Evolutionary conservation across 2,113 vertebrate genomes (phyloP).

Genomic region (Hystrix brachyura): DNA sequence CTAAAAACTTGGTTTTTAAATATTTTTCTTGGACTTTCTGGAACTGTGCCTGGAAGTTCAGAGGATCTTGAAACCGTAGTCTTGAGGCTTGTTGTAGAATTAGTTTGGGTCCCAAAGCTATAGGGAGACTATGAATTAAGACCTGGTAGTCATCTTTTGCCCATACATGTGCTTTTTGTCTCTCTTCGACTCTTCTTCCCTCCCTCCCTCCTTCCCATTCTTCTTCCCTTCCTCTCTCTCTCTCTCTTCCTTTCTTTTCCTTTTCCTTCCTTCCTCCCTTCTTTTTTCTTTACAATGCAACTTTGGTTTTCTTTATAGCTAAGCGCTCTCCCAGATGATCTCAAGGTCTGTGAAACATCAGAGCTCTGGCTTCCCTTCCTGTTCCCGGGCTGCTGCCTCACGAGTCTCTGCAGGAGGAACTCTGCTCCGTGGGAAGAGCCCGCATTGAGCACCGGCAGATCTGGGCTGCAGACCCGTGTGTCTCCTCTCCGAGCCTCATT

Average conservation of each 20-base stretch:
- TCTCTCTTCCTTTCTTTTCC: background rate
- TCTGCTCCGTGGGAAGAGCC: background rate
- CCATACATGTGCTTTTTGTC: background rate
- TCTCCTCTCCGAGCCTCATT: background rate
- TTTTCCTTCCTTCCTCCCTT: background rate
- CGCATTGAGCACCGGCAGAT: background rate
- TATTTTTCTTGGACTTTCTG: background rate
- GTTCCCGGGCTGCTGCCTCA: background rate
- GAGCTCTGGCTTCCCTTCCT: background rate
- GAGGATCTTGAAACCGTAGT: background rate
- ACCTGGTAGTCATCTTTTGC: background rate
- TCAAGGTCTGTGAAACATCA: constrained; percentile 1
- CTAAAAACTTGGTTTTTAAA: background rate
- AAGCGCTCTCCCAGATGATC: background rate
- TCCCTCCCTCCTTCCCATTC: background rate
- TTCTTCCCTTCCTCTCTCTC: accelerated
- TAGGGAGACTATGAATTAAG: background rate
- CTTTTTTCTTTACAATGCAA: background rate
- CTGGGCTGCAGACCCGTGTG: background rate
- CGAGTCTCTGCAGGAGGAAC: background rate
- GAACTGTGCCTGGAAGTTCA: background rate
- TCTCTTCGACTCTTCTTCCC: background rate
- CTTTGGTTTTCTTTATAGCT: constrained; percentile 17
- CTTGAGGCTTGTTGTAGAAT: background rate
- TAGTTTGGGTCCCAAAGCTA: background rate